phyloP scores from a whole-genome alignment of 2,888 invertebrate species.

The Platycheirus rosarum region DNA sequence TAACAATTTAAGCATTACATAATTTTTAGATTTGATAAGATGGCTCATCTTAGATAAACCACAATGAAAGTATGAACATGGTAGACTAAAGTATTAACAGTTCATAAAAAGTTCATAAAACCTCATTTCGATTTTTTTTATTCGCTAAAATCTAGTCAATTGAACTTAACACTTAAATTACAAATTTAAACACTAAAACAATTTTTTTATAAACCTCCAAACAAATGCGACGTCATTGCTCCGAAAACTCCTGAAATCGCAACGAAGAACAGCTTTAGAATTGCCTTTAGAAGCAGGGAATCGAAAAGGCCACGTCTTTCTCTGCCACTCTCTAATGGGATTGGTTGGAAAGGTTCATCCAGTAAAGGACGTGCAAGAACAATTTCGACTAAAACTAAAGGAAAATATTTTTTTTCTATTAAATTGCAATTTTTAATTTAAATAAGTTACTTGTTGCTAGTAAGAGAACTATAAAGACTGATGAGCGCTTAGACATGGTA shows the following conservation, averaged over 20 bases:
- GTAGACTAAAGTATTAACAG: neutral
- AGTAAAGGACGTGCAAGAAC: constrained; percentile 4
- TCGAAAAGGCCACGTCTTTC: constrained; percentile 13
- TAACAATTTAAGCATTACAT: no score
- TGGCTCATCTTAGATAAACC: constrained; percentile 13
- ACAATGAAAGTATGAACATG: constrained; percentile 4
- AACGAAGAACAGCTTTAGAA: constrained; percentile 9
- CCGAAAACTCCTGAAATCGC: constrained; percentile 12
- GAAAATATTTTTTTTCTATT: neutral
- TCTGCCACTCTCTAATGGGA: neutral
- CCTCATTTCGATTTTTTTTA: neutral
- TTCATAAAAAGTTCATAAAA: constrained; percentile 25
- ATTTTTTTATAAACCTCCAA: neutral
- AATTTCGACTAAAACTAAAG: constrained; percentile 13
- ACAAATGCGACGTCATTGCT: constrained; percentile 31
- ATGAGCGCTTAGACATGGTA: constrained; percentile 28
- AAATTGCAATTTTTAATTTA: neutral
- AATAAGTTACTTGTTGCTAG: constrained; percentile 13
- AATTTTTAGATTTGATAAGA: neutral
- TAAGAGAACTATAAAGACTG: constrained; percentile 17
- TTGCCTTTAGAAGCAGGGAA: neutral
- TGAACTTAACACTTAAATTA: neutral
- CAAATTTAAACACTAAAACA: neutral
- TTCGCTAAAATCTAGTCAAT: neutral
- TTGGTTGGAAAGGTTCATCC: neutral